These are phyloP conservation scores for Chirona hameri DNA, from an alignment of 2,888 invertebrate species.

Conservation along the genomic window DNA sequence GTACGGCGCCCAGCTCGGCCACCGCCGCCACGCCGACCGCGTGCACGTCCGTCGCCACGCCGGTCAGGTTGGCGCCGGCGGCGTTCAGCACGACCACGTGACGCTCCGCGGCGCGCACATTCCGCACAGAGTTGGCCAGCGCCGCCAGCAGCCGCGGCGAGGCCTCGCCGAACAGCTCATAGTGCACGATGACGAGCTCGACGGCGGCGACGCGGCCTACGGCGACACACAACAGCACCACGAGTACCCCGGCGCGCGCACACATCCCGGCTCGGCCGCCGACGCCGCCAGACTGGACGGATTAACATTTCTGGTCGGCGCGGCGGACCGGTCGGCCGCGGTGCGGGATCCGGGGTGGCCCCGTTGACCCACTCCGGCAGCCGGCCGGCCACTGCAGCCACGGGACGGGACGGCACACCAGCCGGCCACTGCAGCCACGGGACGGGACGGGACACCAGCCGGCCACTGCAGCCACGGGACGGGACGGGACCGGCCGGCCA, in stretches of 20 bases:
- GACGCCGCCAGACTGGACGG: not conserved
- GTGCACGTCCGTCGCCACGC: not conserved
- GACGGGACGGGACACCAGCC: too few relatives aligned
- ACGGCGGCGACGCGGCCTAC: not conserved
- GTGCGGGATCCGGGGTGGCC: too few relatives aligned
- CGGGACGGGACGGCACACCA: too few relatives aligned
- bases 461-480: too few relatives aligned
- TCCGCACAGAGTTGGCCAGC: not conserved
- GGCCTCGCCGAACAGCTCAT: not conserved
- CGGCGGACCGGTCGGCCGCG: too few relatives aligned
- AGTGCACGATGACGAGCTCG: not conserved
- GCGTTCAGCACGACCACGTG: not conserved
- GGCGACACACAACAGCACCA: not conserved
- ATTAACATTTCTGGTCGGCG: not conserved
- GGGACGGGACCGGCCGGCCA: too few relatives aligned
- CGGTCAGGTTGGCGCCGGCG: not conserved
- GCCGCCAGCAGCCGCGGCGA: not conserved
- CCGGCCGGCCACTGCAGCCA: too few relatives aligned
- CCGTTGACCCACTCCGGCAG: too few relatives aligned
- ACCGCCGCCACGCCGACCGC: not conserved
- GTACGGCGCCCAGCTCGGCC: not conserved
- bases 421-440: too few relatives aligned
- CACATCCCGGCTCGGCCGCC: not conserved
- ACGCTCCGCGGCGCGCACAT: not conserved
- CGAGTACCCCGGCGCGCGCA: not conserved